Base-by-base conservation (phyloP, 2,888 invertebrate species). In the Pherbina coryleti region DNA sequence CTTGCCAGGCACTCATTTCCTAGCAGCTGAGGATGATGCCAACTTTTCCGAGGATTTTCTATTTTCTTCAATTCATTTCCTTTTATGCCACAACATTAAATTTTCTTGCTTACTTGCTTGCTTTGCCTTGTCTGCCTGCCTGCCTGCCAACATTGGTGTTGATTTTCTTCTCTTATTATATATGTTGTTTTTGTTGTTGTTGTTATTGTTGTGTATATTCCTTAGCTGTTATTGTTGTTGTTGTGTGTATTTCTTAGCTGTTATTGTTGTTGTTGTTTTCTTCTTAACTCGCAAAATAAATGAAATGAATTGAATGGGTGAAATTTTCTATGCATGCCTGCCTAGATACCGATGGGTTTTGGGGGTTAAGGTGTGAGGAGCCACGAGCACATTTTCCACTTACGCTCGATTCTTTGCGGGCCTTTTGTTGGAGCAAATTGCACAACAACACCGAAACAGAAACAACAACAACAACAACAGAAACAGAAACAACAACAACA, bases 271-370 rank as follows among this genome's bases (percentile, higher is more conserved):
- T 55, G 53, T 67, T 67, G 28, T 57, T 77, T 31, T 75, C 76
- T 49, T 51, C 60, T 60, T 44, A 44, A 44, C 14, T 72, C 60
- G 67, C 73, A 69, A 70, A 69, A 25, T 69, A 51, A 78, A 78
- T 71, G 64, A 75, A 78, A 78, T 78, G 73, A 67, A 49, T 70
- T 78, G 69, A 78, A 78, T 44, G 51, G 5, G 55, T 71, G 34
- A 71, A 34, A 57, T 44, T 60, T 28, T 60, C 25, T 60, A 60
- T 60, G 28, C 28, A 25, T 60, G 19, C 5, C 25, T 60, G 28
- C 44, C 44, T 28, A 25, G 28, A 28, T 28, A 25, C 28, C 25
- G 11, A 11, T 14, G 28, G n/a, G 3, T 60, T 25, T 14, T 8
- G 34, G 17, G 9, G 11, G 37, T 31, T 34, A 22, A 5, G 19